phyloP scores from a whole-genome alignment of 2,888 invertebrate genomes.

The Callimorpha dominula region DNA sequence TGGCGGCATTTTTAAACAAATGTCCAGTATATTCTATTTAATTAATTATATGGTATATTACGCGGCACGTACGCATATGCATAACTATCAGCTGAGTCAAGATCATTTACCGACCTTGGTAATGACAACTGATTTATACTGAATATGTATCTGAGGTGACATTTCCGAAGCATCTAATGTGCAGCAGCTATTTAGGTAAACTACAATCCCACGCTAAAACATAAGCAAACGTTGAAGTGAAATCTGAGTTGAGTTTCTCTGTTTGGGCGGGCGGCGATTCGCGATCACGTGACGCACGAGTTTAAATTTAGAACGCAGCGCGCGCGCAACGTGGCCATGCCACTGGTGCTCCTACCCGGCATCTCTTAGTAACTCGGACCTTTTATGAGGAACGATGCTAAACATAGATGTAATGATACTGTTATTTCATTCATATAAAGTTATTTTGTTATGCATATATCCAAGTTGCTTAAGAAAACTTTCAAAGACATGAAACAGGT shows the following conservation, averaged over 20 bases:
- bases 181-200: constrained; percentile 35
- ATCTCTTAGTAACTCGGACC: constrained; percentile 78
- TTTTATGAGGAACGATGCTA: constrained; percentile 82
- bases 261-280: constrained; percentile 84
- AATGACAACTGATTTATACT: constrained; percentile 67
- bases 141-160: constrained; percentile 43
- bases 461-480: constrained; percentile 18
- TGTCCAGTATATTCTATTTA: constrained; percentile 11
- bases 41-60: constrained; percentile 28
- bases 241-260: constrained; percentile 85
- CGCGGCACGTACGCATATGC: constrained; percentile 31
- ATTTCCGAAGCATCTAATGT: constrained; percentile 42
- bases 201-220: constrained; percentile 60
- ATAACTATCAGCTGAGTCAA: constrained; percentile 61
- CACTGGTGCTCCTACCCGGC: constrained; percentile 70
- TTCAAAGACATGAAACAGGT: constrained; percentile 4
- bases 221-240: constrained; percentile 70
- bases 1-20: not conserved
- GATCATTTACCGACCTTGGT: constrained; percentile 73
- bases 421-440: constrained; percentile 58
- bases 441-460: constrained; percentile 28
- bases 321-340: constrained; percentile 72
- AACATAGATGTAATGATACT: constrained; percentile 75
- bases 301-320: constrained; percentile 83
- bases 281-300: constrained; percentile 80